phyloP scores from a whole-genome alignment of 2,113 vertebrate genomes.

The Climacteris rufus region DNA sequence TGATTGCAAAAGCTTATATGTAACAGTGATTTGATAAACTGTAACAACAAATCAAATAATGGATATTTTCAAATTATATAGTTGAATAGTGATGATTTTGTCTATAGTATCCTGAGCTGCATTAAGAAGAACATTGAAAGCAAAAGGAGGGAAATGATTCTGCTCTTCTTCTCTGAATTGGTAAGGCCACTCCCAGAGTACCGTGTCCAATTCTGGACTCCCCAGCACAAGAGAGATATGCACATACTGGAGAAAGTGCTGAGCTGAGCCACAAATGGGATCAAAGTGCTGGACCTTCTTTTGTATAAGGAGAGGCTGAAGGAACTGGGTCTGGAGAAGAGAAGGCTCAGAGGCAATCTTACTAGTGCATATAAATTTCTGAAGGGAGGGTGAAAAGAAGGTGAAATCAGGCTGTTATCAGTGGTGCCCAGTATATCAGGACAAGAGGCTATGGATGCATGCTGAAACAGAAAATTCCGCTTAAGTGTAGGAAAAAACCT shows the following conservation, averaged over 20 bases:
- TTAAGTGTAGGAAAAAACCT: not conserved
- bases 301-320: not conserved
- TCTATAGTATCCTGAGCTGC: not conserved
- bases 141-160: not conserved
- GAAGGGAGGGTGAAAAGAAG: not conserved
- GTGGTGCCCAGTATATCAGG: not conserved
- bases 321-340: not conserved
- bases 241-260: not conserved
- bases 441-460: not conserved
- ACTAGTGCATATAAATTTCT: not conserved
- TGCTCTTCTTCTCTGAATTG: not conserved
- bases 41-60: not conserved
- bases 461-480: not conserved
- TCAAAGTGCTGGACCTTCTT: not conserved
- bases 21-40: not conserved
- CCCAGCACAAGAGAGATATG: not conserved
- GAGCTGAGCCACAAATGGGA: rapidly evolving
- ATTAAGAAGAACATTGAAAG: not conserved
- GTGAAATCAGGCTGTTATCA: not conserved
- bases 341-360: not conserved
- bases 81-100: not conserved
- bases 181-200: not conserved
- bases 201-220: not conserved
- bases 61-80: not conserved
- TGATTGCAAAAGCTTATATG: not conserved